phyloP scores from a whole-genome alignment of 2,113 vertebrate species.

The Petrocephalus zakoni region DNA sequence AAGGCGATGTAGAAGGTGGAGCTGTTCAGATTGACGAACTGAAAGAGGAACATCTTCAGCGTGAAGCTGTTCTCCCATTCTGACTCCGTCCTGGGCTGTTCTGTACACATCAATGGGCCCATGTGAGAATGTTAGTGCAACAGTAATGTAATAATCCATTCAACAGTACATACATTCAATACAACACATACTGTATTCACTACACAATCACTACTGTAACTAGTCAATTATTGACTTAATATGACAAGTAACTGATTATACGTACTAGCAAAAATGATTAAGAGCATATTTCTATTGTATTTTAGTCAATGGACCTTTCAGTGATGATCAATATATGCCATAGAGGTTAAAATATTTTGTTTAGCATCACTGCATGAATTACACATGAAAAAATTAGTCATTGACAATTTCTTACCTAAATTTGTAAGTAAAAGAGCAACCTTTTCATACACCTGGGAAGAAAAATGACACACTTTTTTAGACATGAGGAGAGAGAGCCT shows the following conservation, averaged over 20 bases:
- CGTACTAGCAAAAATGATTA: not conserved
- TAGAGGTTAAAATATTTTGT: not conserved
- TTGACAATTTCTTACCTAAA: slow-evolving; percentile 72
- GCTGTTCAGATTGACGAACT: slow-evolving; percentile 97
- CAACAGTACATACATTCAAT: not conserved
- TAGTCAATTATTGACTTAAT: not conserved
- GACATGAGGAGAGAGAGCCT: not conserved
- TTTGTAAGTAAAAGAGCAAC: slow-evolving; percentile 88
- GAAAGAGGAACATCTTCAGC: slow-evolving; percentile 98
- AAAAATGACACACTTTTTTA: not conserved
- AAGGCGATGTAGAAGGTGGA: slow-evolving; percentile 98
- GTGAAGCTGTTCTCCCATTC: slow-evolving; percentile 99
- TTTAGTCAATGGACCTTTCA: not conserved
- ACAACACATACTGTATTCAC: not conserved
- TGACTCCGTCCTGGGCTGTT: slow-evolving; percentile 89
- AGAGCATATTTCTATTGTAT: not conserved
- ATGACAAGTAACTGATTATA: not conserved
- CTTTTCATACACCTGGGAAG: slow-evolving; percentile 86
- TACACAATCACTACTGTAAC: not conserved
- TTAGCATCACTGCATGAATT: not conserved
- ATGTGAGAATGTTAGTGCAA: not conserved
- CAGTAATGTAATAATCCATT: not conserved
- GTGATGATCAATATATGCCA: not conserved
- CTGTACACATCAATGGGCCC: slow-evolving; percentile 55
- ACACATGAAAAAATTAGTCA: not conserved